Evolutionary conservation across 2,888 invertebrate species (phyloP).

Genomic region (Hirtodrosophila duncani): DNA sequence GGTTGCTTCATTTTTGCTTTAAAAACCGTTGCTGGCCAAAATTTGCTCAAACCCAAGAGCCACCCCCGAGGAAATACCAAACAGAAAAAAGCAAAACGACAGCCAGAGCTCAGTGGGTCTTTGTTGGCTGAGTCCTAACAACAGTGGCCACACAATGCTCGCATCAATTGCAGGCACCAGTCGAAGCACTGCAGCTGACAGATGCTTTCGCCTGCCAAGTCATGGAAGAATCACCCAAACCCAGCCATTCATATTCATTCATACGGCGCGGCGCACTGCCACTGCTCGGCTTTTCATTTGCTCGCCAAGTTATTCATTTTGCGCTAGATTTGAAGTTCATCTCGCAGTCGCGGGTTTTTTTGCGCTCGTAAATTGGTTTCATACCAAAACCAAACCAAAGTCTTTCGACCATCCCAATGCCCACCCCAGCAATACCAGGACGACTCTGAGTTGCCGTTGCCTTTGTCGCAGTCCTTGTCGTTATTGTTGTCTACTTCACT

Average conservation of each 20-base stretch:
- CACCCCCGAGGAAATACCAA: slow-evolving; percentile 43
- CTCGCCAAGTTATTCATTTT: slow-evolving; percentile 57
- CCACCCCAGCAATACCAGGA: too few species aligned
- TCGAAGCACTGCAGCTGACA: slow-evolving; percentile 74
- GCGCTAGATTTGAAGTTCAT: slow-evolving; percentile 63
- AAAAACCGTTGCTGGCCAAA: slow-evolving; percentile 39
- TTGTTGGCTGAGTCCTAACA: slow-evolving; percentile 62
- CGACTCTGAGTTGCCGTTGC: too few species aligned
- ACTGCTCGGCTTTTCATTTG: slow-evolving; percentile 27
- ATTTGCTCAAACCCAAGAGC: slow-evolving; percentile 42
- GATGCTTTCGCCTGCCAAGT: slow-evolving; percentile 42
- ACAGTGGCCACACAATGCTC: slow-evolving; percentile 74
- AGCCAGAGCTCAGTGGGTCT: slow-evolving; percentile 5
- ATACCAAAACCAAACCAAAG: slow-evolving; percentile 13
- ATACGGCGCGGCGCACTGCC: too few species aligned
- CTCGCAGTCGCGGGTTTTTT: slow-evolving; percentile 20
- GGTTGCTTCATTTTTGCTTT: slow-evolving; percentile 58
- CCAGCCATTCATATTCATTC: slow-evolving; percentile 20
- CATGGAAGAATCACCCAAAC: slow-evolving; percentile 35
- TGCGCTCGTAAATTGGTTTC: slow-evolving; percentile 56
- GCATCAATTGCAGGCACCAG: slow-evolving; percentile 76
- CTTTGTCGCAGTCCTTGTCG: slow-evolving; percentile 1
- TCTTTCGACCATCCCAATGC: background rate
- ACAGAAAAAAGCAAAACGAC: background rate
- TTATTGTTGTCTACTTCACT: slow-evolving; percentile 55